Evolutionary conservation across 2,888 invertebrate species (phyloP).

Genomic region (Habroteleia sp.): DNA sequence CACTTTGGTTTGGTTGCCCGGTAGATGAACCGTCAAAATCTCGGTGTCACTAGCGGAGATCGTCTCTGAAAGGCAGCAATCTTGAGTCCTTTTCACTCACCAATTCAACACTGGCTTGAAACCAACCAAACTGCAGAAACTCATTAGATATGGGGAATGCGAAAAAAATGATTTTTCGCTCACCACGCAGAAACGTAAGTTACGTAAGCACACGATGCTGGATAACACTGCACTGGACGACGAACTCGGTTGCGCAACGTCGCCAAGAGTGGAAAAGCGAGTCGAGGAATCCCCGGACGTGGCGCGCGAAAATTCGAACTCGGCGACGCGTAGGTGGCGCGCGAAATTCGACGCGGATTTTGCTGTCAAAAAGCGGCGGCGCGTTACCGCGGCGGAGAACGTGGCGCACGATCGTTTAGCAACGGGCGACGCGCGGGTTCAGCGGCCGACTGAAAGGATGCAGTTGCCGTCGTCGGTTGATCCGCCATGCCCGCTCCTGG

Average conservation of each 20-base stretch:
- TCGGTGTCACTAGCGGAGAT: background rate
- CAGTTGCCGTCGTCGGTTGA: slow-evolving; percentile 74
- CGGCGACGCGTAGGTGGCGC: slow-evolving; percentile 4
- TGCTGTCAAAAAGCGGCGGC: slow-evolving; percentile 39
- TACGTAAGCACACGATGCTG: slow-evolving; percentile 63
- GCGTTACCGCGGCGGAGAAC: slow-evolving; percentile 34
- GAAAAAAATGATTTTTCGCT: slow-evolving; percentile 17
- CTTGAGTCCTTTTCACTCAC: background rate
- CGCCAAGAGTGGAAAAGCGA: slow-evolving; percentile 30
- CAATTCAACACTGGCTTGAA: background rate
- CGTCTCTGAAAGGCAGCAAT: background rate
- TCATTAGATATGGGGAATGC: background rate
- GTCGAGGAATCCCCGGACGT: background rate
- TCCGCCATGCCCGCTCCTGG: slow-evolving; percentile 77
- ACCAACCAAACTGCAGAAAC: background rate
- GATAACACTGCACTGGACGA: slow-evolving; percentile 58
- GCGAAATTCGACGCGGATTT: slow-evolving; percentile 37
- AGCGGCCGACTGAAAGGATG: slow-evolving; percentile 81
- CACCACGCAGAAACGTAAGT: slow-evolving; percentile 61
- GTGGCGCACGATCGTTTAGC: slow-evolving; percentile 71
- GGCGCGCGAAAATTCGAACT: slow-evolving; percentile 11
- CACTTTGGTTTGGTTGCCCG: background rate
- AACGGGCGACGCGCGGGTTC: slow-evolving; percentile 79
- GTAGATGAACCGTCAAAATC: background rate
- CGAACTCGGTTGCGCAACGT: slow-evolving; percentile 41